Percentiles rank a stretch among this genome's conserved stretches.
Evolutionary conservation across 2,888 invertebrate species (phyloP).

Genomic region (Xylota segnis): DNA sequence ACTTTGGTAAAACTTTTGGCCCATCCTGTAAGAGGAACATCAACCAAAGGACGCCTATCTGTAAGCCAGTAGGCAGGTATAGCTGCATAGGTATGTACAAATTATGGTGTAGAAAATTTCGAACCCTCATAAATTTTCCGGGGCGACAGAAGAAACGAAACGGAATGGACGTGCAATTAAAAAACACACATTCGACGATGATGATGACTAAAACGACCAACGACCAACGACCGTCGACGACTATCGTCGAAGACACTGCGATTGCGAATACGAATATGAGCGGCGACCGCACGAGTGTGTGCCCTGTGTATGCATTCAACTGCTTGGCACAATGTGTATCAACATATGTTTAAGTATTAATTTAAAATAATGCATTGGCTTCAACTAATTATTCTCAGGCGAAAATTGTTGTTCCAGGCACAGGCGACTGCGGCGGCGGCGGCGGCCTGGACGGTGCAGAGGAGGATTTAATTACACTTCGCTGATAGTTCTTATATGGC

Average conservation of each 20-base stretch:
- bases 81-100: slow-evolving; percentile 46
- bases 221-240: slow-evolving; percentile 41
- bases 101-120: slow-evolving; percentile 73
- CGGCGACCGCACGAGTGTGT: not conserved
- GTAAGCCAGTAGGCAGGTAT: slow-evolving; percentile 39
- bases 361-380: slow-evolving; percentile 71
- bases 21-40: slow-evolving; percentile 40
- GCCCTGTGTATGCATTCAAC: slow-evolving; percentile 28
- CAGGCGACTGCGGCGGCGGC: not conserved
- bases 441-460: slow-evolving; percentile 44
- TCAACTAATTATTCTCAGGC: slow-evolving; percentile 72
- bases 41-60: slow-evolving; percentile 37
- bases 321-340: slow-evolving; percentile 61
- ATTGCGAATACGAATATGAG: slow-evolving; percentile 30
- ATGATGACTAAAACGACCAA: slow-evolving; percentile 55
- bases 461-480: slow-evolving; percentile 73
- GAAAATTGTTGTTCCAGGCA: slow-evolving; percentile 65
- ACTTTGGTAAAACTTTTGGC: not conserved
- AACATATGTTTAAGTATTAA: slow-evolving; percentile 73
- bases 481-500: slow-evolving; percentile 61
- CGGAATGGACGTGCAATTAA: slow-evolving; percentile 74
- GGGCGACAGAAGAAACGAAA: slow-evolving; percentile 72
- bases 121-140: slow-evolving; percentile 73
- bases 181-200: slow-evolving; percentile 71
- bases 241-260: slow-evolving; percentile 36